These are phyloP conservation scores for Standfussiana lucernea DNA, from an alignment of 2,888 invertebrate species.

Conservation along the genomic window DNA sequence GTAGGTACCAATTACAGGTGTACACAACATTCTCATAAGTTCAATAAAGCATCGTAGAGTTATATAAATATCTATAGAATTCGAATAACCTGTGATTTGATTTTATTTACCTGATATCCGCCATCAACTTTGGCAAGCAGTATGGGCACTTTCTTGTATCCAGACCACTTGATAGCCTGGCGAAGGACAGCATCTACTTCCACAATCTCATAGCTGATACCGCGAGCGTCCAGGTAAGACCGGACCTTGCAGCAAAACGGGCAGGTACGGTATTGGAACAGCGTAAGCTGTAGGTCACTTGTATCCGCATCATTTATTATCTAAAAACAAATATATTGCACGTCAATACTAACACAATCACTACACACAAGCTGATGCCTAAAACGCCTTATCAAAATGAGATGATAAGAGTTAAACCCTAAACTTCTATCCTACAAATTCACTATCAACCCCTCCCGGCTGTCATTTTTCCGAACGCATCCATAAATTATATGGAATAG, in stretches of 20 bases:
- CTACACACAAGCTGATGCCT: not conserved
- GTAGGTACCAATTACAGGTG: too few relatives aligned
- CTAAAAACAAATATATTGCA: constrained; percentile 80
- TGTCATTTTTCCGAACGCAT: not conserved
- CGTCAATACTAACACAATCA: not conserved
- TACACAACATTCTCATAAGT: too few relatives aligned
- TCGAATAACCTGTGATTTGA: not conserved
- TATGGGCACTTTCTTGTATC: constrained; percentile 98
- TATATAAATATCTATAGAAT: not conserved
- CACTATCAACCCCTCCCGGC: not conserved
- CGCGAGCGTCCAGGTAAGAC: constrained; percentile 97
- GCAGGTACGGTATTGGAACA: constrained; percentile 99
- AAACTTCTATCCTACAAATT: not conserved
- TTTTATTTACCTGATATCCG: constrained; percentile 92
- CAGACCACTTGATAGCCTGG: constrained; percentile 97
- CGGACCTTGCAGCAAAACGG: constrained; percentile 99
- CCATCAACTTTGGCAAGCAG: constrained; percentile 93
- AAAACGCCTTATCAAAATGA: not conserved
- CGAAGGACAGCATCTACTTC: constrained; percentile 99
- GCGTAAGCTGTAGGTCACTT: constrained; percentile 93
- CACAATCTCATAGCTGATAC: constrained; percentile 98
- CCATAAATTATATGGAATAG: not conserved
- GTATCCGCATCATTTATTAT: constrained; percentile 92
- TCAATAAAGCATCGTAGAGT: too few relatives aligned
- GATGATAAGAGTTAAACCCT: not conserved